phyloP scores from a whole-genome alignment of 2,113 vertebrate genomes.

The Labeo rohita region DNA sequence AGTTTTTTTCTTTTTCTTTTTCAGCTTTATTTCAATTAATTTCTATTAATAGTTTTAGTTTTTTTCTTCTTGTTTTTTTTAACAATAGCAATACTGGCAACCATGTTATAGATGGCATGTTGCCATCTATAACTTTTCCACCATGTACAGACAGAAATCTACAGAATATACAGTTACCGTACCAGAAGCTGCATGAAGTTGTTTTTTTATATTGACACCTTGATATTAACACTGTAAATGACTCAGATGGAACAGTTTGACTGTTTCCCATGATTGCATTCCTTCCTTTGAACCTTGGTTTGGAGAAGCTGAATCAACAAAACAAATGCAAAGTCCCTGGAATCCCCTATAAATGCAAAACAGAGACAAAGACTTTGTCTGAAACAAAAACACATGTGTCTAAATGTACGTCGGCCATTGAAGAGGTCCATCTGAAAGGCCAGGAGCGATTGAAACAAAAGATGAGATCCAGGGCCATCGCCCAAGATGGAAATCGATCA shows the following conservation, averaged over 20 bases:
- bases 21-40: too few relatives aligned
- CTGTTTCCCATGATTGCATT: slow-evolving; percentile 7
- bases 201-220: slow-evolving; percentile 15
- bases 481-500: neutral
- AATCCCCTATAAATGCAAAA: slow-evolving; percentile 18
- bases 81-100: neutral
- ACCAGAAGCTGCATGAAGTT: neutral
- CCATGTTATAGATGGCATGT: too few relatives aligned
- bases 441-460: neutral
- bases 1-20: too few relatives aligned
- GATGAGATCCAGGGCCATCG: neutral
- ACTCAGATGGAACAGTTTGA: neutral
- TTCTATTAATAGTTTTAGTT: too few relatives aligned
- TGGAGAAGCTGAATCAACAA: slow-evolving; percentile 31
- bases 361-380: slow-evolving; percentile 11
- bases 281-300: neutral
- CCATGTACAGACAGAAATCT: neutral
- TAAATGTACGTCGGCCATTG: neutral
- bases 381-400: slow-evolving; percentile 26
- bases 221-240: slow-evolving; percentile 18
- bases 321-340: slow-evolving; percentile 7
- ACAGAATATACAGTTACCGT: neutral
- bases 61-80: too few relatives aligned
- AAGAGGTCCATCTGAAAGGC: neutral
- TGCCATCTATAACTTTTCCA: too few relatives aligned